Base-by-base conservation (phyloP, 2,797 vertebrate species). In the Babyrousa celebensis region DNA sequence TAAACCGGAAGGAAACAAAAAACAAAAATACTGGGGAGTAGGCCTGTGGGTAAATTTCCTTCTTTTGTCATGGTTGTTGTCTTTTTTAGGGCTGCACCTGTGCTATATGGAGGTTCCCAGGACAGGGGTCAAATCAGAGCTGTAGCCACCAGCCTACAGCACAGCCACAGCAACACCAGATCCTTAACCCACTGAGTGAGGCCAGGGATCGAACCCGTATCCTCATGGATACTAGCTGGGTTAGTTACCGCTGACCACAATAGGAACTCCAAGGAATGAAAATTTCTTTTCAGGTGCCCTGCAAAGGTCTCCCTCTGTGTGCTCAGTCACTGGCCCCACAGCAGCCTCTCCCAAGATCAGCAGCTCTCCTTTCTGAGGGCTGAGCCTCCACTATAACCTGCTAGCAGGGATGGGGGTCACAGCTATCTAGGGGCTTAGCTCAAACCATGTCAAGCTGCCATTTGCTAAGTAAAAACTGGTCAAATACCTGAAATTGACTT, bases 1-100 rank as follows among this genome's bases (percentile, higher is more conserved):
- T n/a, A 36, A 77, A 82, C 54, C 79, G 1, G 27, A 91, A 95
- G 56, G 16, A 89, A 91, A 89, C 8, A 27, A 72, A 63, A 91
- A 89, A 56, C 25, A 7, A 75, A 90, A 68, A 85, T n/a, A 87
- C 0, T 4, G 5, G 9, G 32, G 23, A 77, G 62, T 40, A 16
- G 16, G 12, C 52, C 20, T 60, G 48, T 0, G 25, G 58, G 17
- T 58, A 15, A 83, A 36, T 48, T 48, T 48, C 43, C 43, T 48
- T 48, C 36, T 48, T 48, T 48, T 48, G 43, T 48, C 9, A 10
- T 48, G 6, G 43, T 10, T 48, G 43, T 48, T 48, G 36, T 48
- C 43, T 48, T 48, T 48, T 48, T 48, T 48, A 48, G 43, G 43
- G 9, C 43, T 10, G 6, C 9, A 48, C 43, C 43, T 48, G 9